Conservation (phyloP, 1,140 invertebrate species). For the Drosophila cardini region DNA sequence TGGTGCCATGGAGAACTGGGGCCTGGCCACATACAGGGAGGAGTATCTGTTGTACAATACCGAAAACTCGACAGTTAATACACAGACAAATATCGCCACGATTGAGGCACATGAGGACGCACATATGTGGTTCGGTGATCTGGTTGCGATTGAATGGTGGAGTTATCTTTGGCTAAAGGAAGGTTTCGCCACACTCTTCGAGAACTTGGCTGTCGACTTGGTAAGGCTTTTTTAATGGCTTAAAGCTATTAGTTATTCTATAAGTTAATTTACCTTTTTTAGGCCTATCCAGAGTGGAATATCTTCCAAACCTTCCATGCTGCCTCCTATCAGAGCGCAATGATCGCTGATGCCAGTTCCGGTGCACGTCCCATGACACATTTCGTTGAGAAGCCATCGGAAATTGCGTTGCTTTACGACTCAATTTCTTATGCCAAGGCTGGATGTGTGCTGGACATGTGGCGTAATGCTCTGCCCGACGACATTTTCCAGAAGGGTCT, state of each 20-base stretch:
- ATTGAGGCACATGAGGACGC: slow-evolving; percentile 88
- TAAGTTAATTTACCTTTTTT: not conserved
- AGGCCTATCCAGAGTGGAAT: slow-evolving; percentile 88
- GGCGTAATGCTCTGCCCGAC: slow-evolving; percentile 94
- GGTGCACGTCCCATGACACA: slow-evolving; percentile 90
- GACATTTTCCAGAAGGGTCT: slow-evolving; percentile 93
- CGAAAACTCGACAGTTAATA: slow-evolving; percentile 69
- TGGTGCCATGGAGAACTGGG: slow-evolving; percentile 84
- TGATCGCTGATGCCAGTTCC: slow-evolving; percentile 88
- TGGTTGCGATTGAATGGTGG: slow-evolving; percentile 88
- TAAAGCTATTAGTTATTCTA: not conserved
- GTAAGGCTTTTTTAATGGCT: slow-evolving; percentile 19
- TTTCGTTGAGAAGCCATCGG: slow-evolving; percentile 88
- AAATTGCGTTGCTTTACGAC: slow-evolving; percentile 92
- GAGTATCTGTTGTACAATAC: slow-evolving; percentile 73
- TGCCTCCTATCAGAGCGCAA: slow-evolving; percentile 87
- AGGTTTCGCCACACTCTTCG: slow-evolving; percentile 86
- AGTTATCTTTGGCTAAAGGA: slow-evolving; percentile 87
- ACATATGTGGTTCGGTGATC: slow-evolving; percentile 89
- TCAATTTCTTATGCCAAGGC: slow-evolving; percentile 90
- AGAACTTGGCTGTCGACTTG: slow-evolving; percentile 69
- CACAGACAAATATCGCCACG: slow-evolving; percentile 86
- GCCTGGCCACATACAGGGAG: slow-evolving; percentile 80
- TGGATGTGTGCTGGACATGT: slow-evolving; percentile 94
- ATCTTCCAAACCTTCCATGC: slow-evolving; percentile 93